Evolutionary conservation across 2,888 invertebrate species (phyloP), one percentile per base, ranked within the genome.

Genomic region (Diloba caeruleocephala): DNA sequence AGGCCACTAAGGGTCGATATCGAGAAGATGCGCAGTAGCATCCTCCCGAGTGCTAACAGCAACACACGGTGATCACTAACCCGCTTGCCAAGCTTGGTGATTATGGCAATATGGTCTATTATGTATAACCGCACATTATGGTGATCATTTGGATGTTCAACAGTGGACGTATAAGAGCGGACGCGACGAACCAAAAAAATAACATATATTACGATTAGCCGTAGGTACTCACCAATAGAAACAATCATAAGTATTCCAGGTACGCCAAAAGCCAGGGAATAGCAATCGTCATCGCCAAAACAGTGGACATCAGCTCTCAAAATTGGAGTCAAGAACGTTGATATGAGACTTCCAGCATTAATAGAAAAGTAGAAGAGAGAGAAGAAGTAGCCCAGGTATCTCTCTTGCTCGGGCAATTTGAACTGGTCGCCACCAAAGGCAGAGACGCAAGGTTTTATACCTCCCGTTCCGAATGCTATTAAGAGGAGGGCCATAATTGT

Each of bases 381-480:
- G 91, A 99, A 99, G 91, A 98, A 99, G 54, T 95, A 95, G 10
- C 96, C 96, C 54, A 98, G 90, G 80, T 97, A 96, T 71, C 91
- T 92, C 71, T 96, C 96, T 89, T 98, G 97, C 64, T 97, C 96
- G 0, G 97, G 97, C 37, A 97, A 72, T 37, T 95, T 93, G 86
- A 98, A 98, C 88, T 98, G 99, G 85, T 99, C 99, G 0, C 98
- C 99, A 0, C 99, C 99, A 84, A 99, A 99, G 0, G 99, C 98
- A 0, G 98, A 95, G 0, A 99, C 98, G 79, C 98, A 99, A 0
- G 99, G 98, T 81, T 99, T 99, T 72, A 99, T 99, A 1, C 98
- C 98, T 1, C 99, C 99, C 0, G 98, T 98, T 0, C 98, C 98
- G 9, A 98, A 75, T 0, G 98, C 98, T 73, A 99, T 97, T 17